Evolutionary conservation across 1,140 invertebrate species (phyloP).

Genomic region (Neodiprion fabricii): DNA sequence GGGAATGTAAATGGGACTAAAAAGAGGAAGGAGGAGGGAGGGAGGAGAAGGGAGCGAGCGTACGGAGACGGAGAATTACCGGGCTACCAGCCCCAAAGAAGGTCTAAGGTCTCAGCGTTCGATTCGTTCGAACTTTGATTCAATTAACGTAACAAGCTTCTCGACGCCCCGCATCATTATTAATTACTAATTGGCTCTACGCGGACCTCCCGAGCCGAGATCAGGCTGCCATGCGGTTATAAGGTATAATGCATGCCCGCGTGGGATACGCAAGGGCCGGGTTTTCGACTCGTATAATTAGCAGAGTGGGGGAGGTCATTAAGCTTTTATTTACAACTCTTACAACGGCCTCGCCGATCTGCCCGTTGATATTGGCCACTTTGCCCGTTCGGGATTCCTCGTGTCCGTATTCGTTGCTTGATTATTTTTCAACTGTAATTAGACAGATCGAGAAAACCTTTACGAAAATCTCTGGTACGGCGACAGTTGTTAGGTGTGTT

Average conservation of each 20-base stretch:
- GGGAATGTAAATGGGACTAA: no score
- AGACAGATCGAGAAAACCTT: background rate
- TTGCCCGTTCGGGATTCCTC: constrained; percentile 3
- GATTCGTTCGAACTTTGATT: constrained; percentile 7
- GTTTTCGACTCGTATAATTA: constrained; percentile 38
- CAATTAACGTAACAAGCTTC: constrained; percentile 1
- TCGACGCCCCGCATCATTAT: constrained; percentile 20
- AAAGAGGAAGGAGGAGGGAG: background rate
- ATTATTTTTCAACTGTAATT: constrained; percentile 11
- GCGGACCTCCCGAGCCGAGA: background rate
- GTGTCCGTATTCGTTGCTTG: background rate
- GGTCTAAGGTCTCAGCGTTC: constrained; percentile 7
- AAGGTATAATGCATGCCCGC: constrained; percentile 22
- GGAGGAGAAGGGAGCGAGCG: background rate
- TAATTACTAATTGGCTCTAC: constrained; percentile 28
- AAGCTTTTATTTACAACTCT: constrained; percentile 43
- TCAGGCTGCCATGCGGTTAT: constrained; percentile 14
- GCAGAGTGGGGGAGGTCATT: constrained; percentile 36
- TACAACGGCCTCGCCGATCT: constrained; percentile 39
- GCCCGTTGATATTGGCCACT: constrained; percentile 30
- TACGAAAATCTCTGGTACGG: background rate
- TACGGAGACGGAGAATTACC: background rate
- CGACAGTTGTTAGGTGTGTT: no score
- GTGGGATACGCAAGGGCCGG: background rate
- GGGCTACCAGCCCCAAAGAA: constrained; percentile 18